A percentile compares a stretch with the other conserved stretches of the same genome.
phyloP scores from a whole-genome alignment of 2,797 vertebrate species.

The Pitangus sulphuratus region DNA sequence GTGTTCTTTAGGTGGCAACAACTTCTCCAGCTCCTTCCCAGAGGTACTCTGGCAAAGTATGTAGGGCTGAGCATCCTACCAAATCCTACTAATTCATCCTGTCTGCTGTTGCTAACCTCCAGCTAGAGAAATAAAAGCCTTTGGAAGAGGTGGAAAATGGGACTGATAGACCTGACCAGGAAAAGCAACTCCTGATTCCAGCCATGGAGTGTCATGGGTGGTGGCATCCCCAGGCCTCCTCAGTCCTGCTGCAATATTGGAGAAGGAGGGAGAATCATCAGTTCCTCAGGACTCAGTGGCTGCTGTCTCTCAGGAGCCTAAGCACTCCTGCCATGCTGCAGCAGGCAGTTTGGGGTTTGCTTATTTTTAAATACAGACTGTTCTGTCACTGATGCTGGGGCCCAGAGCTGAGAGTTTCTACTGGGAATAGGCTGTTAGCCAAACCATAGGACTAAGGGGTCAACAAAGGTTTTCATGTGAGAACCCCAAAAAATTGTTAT shows the following conservation, averaged over 20 bases:
- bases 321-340: fast-evolving
- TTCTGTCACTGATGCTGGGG: neutral
- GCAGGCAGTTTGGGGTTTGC: neutral
- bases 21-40: neutral
- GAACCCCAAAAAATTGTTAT: neutral
- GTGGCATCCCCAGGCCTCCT: neutral
- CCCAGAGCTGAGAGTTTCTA: neutral
- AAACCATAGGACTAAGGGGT: neutral
- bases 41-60: neutral
- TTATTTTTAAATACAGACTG: neutral
- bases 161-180: neutral
- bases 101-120: neutral
- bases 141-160: neutral
- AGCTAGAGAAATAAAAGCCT: neutral
- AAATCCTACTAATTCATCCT: neutral
- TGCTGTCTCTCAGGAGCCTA: neutral
- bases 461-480: neutral
- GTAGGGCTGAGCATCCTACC: neutral
- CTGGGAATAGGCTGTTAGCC: neutral
- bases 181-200: neutral
- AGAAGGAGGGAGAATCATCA: neutral
- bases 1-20: neutral
- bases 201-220: neutral
- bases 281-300: neutral
- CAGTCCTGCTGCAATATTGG: neutral